Evolutionary conservation across 2,797 vertebrate species (phyloP).

Genomic region (Ctenochaetus hawaiiensis): DNA sequence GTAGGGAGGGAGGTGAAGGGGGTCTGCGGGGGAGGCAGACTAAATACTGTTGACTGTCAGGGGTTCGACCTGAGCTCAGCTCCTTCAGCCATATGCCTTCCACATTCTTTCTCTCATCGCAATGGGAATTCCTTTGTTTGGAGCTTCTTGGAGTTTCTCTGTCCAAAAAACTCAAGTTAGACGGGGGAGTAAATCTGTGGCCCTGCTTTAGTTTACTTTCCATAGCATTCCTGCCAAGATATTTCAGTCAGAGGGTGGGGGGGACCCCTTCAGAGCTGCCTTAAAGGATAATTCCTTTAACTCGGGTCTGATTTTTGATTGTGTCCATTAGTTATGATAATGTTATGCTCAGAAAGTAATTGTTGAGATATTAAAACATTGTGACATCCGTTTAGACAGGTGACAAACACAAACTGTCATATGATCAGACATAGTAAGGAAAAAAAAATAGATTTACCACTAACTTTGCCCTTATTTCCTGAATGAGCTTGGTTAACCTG

Average conservation of each 20-base stretch:
- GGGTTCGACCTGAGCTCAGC: conserved; percentile 70
- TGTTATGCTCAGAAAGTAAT: background rate
- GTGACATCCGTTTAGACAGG: background rate
- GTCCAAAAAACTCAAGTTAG: conserved; percentile 65
- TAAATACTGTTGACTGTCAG: conserved; percentile 77
- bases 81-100: conserved; percentile 75
- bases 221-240: conserved; percentile 63
- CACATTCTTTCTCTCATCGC: conserved; percentile 80
- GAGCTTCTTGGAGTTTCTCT: conserved; percentile 55
- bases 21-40: conserved; percentile 73
- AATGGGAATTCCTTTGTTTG: conserved; percentile 84
- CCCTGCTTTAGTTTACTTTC: conserved; percentile 66
- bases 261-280: conserved; percentile 37
- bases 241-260: conserved; percentile 26
- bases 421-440: background rate
- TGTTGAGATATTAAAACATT: background rate
- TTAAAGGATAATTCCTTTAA: conserved; percentile 31
- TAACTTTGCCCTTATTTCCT: background rate
- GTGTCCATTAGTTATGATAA: conserved; percentile 2
- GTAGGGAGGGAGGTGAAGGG: conserved; percentile 45
- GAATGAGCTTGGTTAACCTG: background rate
- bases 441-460: background rate
- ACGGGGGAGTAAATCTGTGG: conserved; percentile 73
- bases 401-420: background rate
- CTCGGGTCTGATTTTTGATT: conserved; percentile 13